Evolutionary conservation across 2,113 vertebrate genomes (phyloP).

Genomic region (Nycticryphes semicollaris): DNA sequence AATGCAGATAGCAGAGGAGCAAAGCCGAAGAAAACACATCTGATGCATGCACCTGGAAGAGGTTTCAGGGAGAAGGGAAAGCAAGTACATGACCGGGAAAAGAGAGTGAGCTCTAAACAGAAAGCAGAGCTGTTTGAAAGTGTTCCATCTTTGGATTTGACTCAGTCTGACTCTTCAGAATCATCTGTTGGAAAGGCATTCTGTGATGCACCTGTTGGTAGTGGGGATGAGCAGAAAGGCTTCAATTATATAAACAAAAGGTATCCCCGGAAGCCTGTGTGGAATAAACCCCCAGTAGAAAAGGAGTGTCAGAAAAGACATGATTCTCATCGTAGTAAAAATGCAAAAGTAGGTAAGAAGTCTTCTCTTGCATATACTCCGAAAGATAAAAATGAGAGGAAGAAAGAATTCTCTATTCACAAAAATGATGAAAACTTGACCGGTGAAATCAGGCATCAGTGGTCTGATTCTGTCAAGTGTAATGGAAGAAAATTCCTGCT

Average conservation of each 20-base stretch:
- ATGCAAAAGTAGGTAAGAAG: slow-evolving; percentile 61
- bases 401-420: slow-evolving; percentile 54
- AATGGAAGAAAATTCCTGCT: slow-evolving; percentile 68
- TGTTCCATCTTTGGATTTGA: slow-evolving; percentile 56
- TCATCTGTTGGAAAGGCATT: slow-evolving; percentile 65
- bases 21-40: slow-evolving; percentile 80
- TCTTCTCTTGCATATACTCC: slow-evolving; percentile 41
- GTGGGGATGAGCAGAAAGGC: slow-evolving; percentile 70
- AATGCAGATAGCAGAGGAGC: slow-evolving; percentile 77
- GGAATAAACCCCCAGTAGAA: slow-evolving; percentile 77
- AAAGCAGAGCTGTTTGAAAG: slow-evolving; percentile 71
- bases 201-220: slow-evolving; percentile 61
- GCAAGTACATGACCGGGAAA: slow-evolving; percentile 67
- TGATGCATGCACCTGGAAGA: slow-evolving; percentile 69
- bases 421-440: slow-evolving; percentile 54
- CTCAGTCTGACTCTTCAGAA: slow-evolving; percentile 73
- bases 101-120: slow-evolving; percentile 67
- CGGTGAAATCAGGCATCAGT: slow-evolving; percentile 47
- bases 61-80: slow-evolving; percentile 77
- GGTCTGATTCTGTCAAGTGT: slow-evolving; percentile 62
- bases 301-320: slow-evolving; percentile 72
- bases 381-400: slow-evolving; percentile 75
- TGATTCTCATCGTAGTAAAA: slow-evolving; percentile 68
- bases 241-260: slow-evolving; percentile 67
- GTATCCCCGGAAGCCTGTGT: slow-evolving; percentile 71